Base-by-base conservation (phyloP, 2,888 invertebrate species). In the Stenodema calcarata region DNA sequence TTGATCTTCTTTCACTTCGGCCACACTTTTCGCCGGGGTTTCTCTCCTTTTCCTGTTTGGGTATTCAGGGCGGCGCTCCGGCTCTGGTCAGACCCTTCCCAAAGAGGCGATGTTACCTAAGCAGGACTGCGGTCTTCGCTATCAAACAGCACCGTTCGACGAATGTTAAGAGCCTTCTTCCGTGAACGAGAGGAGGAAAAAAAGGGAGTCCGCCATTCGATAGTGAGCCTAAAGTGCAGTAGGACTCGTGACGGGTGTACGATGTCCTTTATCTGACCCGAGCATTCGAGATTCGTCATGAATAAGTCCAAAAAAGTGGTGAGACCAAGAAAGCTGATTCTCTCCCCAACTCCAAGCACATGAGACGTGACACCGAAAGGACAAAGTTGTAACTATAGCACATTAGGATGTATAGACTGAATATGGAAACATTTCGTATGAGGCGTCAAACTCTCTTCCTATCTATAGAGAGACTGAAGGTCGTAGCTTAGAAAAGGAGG, bases 11-110 rank as follows among this genome's bases (percentile, higher is more conserved):
- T 41, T 41, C 70, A 16, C 78, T 44, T 27, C 30, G 50, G 28
- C 80, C 28, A 12, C 50, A 28, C 80, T 80, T 54, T 28, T 54
- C 78, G 78, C 42, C 2, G 42, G 41, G 78, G 78, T n/a, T 27
- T 44, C 23, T 78, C 27, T 75, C 35, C 30, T n/a, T 50, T 30
- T 54, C 80, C 80, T 80, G 80, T 54, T 80, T 80, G 80, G 80
- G 44, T 80, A 80, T 80, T 80, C 80, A 80, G 80, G 62, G 23
- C 62, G 62, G 23, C 23, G 62, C 62, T 62, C 23, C 23, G 62
- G 62, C 23, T n/a, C 23, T 62, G 62, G 62, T 62, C 62, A 23
- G 80, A 30, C 80, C 27, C 54, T 54, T 18, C 14, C 79, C n/a
- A 1, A 54, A 80, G 80, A 80, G 80, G 54, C 80, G 50, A 44